Evolutionary conservation across 1,140 invertebrate genomes (phyloP).

Genomic region (Euura saliciscinereae): DNA sequence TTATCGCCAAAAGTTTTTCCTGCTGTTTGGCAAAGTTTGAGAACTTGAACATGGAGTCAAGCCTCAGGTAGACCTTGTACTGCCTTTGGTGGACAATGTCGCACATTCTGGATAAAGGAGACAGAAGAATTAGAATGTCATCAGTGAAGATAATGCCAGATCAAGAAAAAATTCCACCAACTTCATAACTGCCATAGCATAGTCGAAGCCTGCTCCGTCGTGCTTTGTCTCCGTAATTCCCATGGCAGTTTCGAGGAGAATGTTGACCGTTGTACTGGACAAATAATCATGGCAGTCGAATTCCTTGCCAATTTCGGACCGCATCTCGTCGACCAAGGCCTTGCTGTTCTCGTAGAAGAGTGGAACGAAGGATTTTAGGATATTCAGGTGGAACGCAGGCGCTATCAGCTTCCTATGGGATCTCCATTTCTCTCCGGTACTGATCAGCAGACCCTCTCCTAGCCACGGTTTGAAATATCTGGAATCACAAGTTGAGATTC

Average conservation of each 20-base stretch:
- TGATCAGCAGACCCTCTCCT: conserved; percentile 85
- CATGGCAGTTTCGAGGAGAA: conserved; percentile 82
- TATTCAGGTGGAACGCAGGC: conserved; percentile 91
- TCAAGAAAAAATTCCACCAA: conserved; percentile 40
- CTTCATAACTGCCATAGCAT: conserved; percentile 77
- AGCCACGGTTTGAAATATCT: conserved; percentile 90
- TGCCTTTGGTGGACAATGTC: conserved; percentile 73
- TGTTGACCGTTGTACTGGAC: conserved; percentile 85
- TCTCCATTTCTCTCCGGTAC: conserved; percentile 83
- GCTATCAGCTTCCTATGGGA: conserved; percentile 87
- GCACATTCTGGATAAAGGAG: conserved; percentile 64
- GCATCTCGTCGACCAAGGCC: conserved; percentile 72
- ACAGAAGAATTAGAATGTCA: conserved; percentile 12
- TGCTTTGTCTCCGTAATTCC: conserved; percentile 69
- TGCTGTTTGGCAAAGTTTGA: conserved; percentile 65
- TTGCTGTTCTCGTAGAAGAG: conserved; percentile 86
- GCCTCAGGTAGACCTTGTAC: conserved; percentile 65
- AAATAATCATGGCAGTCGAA: conserved; percentile 87
- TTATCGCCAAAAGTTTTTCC: conserved; percentile 65
- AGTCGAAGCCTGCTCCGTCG: conserved; percentile 69
- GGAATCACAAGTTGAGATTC: conserved; percentile 54
- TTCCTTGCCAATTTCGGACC: conserved; percentile 66
- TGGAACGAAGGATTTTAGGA: conserved; percentile 86
- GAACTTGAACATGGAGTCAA: conserved; percentile 67
- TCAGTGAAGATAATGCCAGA: background rate